These are phyloP conservation scores for Morpho helenor DNA, from an alignment of 2,888 invertebrate species.

Conservation along the genomic window DNA sequence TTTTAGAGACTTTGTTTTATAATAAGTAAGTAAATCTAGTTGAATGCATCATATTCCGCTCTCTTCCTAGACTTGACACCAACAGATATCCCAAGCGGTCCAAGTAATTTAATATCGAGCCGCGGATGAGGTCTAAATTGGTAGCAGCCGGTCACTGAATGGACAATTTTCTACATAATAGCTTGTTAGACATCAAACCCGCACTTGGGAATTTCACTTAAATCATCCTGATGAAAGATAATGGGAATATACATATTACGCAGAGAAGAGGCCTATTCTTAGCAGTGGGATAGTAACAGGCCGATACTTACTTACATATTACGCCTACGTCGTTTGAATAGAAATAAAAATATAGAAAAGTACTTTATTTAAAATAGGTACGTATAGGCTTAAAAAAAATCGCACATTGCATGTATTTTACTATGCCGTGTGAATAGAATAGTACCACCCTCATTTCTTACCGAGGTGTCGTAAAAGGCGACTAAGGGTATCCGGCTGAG, in stretches of 20 bases:
- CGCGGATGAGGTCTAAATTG: conserved; percentile 70
- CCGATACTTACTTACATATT: too few species aligned
- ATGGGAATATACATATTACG: background rate
- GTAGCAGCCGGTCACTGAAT: conserved; percentile 70
- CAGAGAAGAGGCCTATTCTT: too few species aligned
- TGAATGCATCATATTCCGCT: background rate
- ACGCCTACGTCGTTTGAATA: background rate
- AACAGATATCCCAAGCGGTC: conserved; percentile 42
- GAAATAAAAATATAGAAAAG: background rate
- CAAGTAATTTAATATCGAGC: conserved; percentile 66
- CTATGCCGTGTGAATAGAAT: too few species aligned
- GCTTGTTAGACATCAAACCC: conserved; percentile 34
- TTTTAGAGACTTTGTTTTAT: too few species aligned
- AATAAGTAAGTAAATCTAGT: too few species aligned
- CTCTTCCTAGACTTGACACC: background rate
- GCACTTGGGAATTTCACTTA: conserved; percentile 22
- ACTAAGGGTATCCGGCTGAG: too few species aligned
- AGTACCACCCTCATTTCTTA: too few species aligned
- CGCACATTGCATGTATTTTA: too few species aligned
- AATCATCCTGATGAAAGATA: conserved; percentile 9
- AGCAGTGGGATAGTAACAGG: too few species aligned
- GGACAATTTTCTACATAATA: conserved; percentile 65
- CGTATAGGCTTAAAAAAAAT: too few species aligned
- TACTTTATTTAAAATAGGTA: too few species aligned
- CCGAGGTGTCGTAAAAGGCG: too few species aligned